Base-by-base conservation (phyloP, 2,888 invertebrate species). In the Synergus umbraculus region DNA sequence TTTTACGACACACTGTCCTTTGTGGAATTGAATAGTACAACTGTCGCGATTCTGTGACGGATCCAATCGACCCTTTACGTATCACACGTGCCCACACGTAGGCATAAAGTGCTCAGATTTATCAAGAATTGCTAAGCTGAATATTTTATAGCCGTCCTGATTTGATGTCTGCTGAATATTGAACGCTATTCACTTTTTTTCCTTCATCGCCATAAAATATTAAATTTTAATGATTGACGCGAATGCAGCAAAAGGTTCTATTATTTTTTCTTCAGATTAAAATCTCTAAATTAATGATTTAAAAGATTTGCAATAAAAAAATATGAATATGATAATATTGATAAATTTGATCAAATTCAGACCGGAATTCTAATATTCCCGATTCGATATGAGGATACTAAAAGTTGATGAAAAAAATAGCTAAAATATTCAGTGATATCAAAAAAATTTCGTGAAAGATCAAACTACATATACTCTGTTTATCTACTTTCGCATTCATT, bases 1-100 rank as follows among this genome's bases (percentile, higher is more conserved):
- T 18, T 73, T 73, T 54, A 73, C 29, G 73, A 73, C 73, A 73
- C 73, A 73, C 73, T 54, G 69, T 73, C 54, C 54, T 73, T 73
- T 73, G 73, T 73, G 37, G 37, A n/a, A 54, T 54, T 37, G 54
- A 54, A 73, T 73, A 73, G 46, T 67, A 46, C 67, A 67, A 67
- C 46, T 67, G 67, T 73, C 54, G 73, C 49, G 15, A 29, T 49
- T 0, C 69, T 69, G 29, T 54, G 58, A 58, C 58, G 63, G 63
- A 63, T 63, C 63, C 22, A 63, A 73, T 73, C 73, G 37, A 54
- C 49, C 73, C 73, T 73, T 54, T 54, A 54, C 73, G 54, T 73
- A 49, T 69, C 49, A 73, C n/a, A 37, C 73, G 54, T 73, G 69
- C 69, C n/a, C 37, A 10, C 54, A 73, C 73, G n/a, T 73, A 67